Conservation (phyloP, 1,140 invertebrate genomes). For the Eubasilissa regina region DNA sequence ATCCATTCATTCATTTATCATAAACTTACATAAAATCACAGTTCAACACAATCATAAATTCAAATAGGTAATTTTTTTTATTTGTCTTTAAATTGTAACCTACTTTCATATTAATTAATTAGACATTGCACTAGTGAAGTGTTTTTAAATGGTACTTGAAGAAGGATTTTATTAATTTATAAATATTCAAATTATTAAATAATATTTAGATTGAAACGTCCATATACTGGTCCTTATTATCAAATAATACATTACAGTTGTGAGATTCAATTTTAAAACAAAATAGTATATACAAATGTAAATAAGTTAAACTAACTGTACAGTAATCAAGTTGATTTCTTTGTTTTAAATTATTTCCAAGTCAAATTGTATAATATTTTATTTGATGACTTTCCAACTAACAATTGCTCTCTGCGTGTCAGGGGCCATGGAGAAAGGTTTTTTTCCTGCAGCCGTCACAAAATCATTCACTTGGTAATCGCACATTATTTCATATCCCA, state of each 20-base stretch:
- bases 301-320: neutral
- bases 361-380: neutral
- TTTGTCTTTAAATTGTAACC: too few relatives aligned
- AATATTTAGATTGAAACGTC: too few relatives aligned
- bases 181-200: too few relatives aligned
- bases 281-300: neutral
- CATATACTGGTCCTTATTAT: too few relatives aligned
- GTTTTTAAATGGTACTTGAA: too few relatives aligned
- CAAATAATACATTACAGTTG: neutral
- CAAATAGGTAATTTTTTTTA: too few relatives aligned
- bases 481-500: conserved; percentile 82
- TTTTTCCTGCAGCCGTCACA: conserved; percentile 78
- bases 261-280: neutral
- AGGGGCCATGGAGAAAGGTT: conserved; percentile 81
- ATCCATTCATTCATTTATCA: too few relatives aligned
- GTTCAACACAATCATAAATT: too few relatives aligned
- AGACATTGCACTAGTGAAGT: too few relatives aligned
- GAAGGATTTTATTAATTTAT: too few relatives aligned
- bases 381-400: conserved; percentile 78
- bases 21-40: too few relatives aligned
- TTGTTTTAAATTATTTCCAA: neutral
- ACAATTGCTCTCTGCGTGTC: conserved; percentile 82
- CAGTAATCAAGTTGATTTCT: neutral
- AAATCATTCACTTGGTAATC: conserved; percentile 89
- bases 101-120: too few relatives aligned